Evolutionary conservation across 2,888 invertebrate genomes (phyloP), one percentile per base, ranked within the genome.

Genomic region (Nemotelus pantherinus): DNA sequence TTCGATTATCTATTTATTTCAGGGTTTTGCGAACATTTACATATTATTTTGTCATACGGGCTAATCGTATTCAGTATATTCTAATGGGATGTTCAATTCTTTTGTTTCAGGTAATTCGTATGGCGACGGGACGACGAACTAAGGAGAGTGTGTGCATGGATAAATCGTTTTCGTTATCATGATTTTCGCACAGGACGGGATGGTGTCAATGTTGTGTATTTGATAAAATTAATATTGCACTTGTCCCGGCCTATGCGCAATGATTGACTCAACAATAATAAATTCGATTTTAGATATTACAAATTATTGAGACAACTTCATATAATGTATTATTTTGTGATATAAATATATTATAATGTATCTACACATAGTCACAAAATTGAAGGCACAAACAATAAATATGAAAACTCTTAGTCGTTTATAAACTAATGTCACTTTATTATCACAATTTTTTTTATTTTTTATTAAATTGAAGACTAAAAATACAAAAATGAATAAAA

Each of bases 161-260:
- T 50, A 10, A 50, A 50, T 39, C 4, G 3, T 53, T 39, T 55
- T 50, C 65, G 25, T 53, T 55, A 39, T 70, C 70, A 70, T 70
- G 70, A 67, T 77, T 77, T 85, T 82, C 85, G 83, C 83, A 80
- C 67, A 86, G 86, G 86, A 82, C 84, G 86, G 86, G 85, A 84
- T 83, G 83, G 85, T 85, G 84, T 83, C 86, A 86, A 86, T 85
- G 86, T 86, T 86, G 83, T 83, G 81, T 60, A 82, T 81, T 83
- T 82, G 79, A 43, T 67, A 76, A 25, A 81, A 85, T 85, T 83
- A 90, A 90, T 90, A 90, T 90, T 90, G 90, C 90, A 90, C 90
- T 90, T 90, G 90, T 90, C 90, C 90, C 90, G 90, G 90, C 90
- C 90, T 90, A 90, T 90, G 83, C 86, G 88, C 86, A 86, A 79